Percentiles rank a stretch among this genome's conserved stretches.
Evolutionary conservation across 2,113 vertebrate species (phyloP).

Genomic region (Hystrix brachyura): DNA sequence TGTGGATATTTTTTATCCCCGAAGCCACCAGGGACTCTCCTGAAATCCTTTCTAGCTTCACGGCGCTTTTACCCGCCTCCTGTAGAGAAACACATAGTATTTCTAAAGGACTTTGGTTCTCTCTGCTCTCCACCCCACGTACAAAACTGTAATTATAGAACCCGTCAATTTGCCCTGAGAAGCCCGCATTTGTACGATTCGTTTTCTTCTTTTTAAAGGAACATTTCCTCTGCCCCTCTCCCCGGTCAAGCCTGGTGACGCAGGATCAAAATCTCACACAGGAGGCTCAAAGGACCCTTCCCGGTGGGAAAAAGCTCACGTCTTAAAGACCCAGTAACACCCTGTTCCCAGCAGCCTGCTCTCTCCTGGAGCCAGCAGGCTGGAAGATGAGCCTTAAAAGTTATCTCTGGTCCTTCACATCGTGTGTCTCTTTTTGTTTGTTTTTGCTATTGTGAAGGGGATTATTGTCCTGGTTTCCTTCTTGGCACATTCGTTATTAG

Average conservation of each 20-base stretch:
- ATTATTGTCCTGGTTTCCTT: neutral
- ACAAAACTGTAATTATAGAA: neutral
- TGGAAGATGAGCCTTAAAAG: neutral
- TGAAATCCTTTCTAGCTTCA: too few relatives aligned
- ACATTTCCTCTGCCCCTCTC: neutral
- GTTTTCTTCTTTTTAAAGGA: neutral
- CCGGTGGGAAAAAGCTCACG: neutral
- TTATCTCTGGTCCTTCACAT: too few relatives aligned
- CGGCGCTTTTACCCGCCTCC: too few relatives aligned
- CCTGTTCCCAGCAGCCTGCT: neutral
- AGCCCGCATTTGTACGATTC: fast-evolving
- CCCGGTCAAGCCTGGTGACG: neutral
- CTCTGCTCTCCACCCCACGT: neutral
- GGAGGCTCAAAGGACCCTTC: neutral
- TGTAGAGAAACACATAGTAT: neutral
- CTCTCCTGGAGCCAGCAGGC: too few relatives aligned
- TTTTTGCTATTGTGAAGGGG: too few relatives aligned
- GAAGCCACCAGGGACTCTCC: too few relatives aligned
- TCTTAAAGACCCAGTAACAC: fast-evolving
- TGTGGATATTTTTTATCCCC: too few relatives aligned
- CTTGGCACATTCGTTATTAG: neutral
- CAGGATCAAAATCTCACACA: neutral
- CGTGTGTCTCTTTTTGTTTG: neutral
- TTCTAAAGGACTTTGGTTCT: neutral
- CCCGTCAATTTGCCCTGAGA: too few relatives aligned